A percentile compares a stretch with the other conserved stretches of the same genome.
Conservation (phyloP, 2,888 invertebrate genomes). For the Nymphalis c-album region DNA sequence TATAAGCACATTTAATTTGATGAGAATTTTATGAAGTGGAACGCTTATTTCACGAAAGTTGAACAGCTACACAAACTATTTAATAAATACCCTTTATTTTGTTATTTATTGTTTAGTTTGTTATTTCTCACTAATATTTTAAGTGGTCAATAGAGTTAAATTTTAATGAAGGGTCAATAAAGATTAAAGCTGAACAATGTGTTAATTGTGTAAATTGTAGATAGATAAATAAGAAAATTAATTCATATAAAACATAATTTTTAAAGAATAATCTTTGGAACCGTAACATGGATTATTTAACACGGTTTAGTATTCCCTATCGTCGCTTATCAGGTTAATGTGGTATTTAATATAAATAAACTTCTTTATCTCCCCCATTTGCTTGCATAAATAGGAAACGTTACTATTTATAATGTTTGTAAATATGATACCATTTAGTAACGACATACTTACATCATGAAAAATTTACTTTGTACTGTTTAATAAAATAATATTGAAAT, state of each 20-base stretch:
- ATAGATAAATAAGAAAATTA: not conserved
- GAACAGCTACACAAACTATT: too few species aligned
- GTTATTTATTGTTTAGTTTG: too few species aligned
- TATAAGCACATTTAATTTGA: too few species aligned
- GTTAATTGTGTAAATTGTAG: not conserved
- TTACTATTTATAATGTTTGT: conserved; percentile 4
- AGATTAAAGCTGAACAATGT: too few species aligned
- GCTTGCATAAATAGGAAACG: conserved; percentile 9
- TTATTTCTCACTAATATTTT: too few species aligned
- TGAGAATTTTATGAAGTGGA: too few species aligned
- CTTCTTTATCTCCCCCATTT: conserved; percentile 23
- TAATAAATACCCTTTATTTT: too few species aligned
- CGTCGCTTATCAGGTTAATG: not conserved
- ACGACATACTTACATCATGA: not conserved
- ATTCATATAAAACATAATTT: not conserved
- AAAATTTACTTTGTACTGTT: not conserved
- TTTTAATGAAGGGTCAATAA: too few species aligned
- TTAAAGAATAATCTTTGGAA: not conserved
- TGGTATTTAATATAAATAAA: conserved; percentile 11
- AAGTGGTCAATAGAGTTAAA: too few species aligned
- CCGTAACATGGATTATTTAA: not conserved
- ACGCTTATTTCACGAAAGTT: too few species aligned
- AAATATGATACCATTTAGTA: not conserved
- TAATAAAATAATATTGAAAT: not conserved
- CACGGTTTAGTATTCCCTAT: not conserved